Evolutionary conservation across 2,797 vertebrate species (phyloP), one percentile per base, ranked within the genome.

Genomic region (Heterohyrax brucei): DNA sequence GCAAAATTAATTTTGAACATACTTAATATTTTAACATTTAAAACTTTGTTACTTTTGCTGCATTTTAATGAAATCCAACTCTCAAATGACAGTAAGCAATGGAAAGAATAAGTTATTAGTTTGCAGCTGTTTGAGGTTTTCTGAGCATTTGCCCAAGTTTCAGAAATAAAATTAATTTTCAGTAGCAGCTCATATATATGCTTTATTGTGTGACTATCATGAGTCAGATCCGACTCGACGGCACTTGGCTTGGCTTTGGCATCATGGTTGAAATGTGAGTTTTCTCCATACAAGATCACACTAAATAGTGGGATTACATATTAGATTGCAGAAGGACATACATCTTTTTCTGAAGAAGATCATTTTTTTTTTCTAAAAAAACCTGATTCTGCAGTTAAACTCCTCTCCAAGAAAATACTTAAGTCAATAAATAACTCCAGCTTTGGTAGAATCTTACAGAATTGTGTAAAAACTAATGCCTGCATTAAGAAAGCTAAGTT

Each of bases 41-140:
- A 85, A 33, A 76, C 12, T 86, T 7, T 39, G 12, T 33, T 18
- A 73, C 53, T 73, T 70, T 10, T 86, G 5, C 39, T 77, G 3
- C 4, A 64, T 96, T 94, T 88, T 95, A 94, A 88, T 85, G 22
- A 95, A 83, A 91, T n/a, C 30, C 46, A 93, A 87, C 24, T 77
- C 16, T 93, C 53, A 76, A 46, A 62, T 85, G 22, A 22, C 92
- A 80, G 14, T 91, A 73, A 94, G 90, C 24, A 72, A 70, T 89
- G 30, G 77, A 30, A 90, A 18, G 44, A 56, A 80, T 66, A 56
- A 83, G 24, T 73, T 59, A 50, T n/a, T 62, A 95, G 10, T 91
- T 89, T 3, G 53, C 39, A 82, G 44, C 12, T 1, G 64, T 5
- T 46, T 93, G 59, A n/a, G 50, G 14, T 7, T 83, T 80, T 70